Evolutionary conservation across 2,888 invertebrate species (phyloP).

Genomic region (Ernsta delagoae): DNA sequence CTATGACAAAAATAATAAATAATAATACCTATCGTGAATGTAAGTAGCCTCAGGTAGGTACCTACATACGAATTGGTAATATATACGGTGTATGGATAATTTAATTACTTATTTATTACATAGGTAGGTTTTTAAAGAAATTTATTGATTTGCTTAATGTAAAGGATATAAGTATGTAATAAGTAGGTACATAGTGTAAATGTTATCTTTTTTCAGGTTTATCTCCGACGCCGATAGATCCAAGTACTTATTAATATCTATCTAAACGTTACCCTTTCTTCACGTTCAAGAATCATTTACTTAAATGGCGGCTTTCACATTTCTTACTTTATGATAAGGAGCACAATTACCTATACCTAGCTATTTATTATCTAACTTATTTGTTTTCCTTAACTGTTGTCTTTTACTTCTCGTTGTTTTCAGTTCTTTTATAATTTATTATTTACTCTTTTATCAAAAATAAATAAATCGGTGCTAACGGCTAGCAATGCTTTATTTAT

Average conservation of each 20-base stretch:
- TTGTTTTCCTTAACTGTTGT: not conserved
- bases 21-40: too few relatives aligned
- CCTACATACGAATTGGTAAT: too few relatives aligned
- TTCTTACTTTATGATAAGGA: too few relatives aligned
- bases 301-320: constrained; percentile 1
- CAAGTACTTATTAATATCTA: constrained; percentile 72
- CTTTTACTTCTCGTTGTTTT: not conserved
- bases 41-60: too few relatives aligned
- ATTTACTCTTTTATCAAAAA: not conserved
- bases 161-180: too few relatives aligned
- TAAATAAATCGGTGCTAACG: not conserved
- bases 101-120: too few relatives aligned
- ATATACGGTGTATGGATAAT: too few relatives aligned
- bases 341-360: too few relatives aligned
- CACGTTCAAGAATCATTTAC: constrained; percentile 31
- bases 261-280: constrained; percentile 9
- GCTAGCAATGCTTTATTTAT: not conserved
- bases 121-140: too few relatives aligned
- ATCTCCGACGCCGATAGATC: constrained; percentile 70
- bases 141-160: too few relatives aligned
- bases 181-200: too few relatives aligned
- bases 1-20: too few relatives aligned
- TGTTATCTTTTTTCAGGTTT: constrained; percentile 70
- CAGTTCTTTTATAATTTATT: not conserved
- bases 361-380: not conserved